phyloP scores from a whole-genome alignment of 1,140 invertebrate species.

The Carposina sasakii region DNA sequence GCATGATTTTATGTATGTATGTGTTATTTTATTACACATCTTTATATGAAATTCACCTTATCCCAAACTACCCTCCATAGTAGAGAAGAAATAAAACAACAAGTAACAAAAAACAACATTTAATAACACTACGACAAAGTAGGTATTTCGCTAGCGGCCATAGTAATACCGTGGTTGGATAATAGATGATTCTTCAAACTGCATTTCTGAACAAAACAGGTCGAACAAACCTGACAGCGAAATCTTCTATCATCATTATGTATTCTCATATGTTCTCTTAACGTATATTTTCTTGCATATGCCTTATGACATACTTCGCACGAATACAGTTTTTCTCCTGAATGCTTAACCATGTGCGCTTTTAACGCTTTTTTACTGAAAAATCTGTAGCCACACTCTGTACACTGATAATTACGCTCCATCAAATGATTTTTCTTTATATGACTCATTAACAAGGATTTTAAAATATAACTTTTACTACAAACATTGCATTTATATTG shows the following conservation, averaged over 20 bases:
- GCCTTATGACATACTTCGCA: constrained; percentile 77
- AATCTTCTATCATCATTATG: constrained; percentile 67
- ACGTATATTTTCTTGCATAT: constrained; percentile 72
- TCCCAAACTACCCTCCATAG: too few relatives aligned
- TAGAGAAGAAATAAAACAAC: too few relatives aligned
- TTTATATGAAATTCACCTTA: too few relatives aligned
- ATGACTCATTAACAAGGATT: constrained; percentile 49
- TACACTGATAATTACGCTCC: constrained; percentile 60
- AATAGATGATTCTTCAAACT: constrained; percentile 51
- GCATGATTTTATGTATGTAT: too few relatives aligned
- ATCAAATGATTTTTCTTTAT: constrained; percentile 59
- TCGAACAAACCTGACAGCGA: constrained; percentile 56
- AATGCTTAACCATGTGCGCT: constrained; percentile 73
- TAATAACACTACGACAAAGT: too few relatives aligned
- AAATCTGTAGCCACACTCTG: constrained; percentile 64
- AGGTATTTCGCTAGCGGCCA: too few relatives aligned
- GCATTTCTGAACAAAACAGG: constrained; percentile 56
- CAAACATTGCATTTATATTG: constrained; percentile 61
- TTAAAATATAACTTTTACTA: constrained; percentile 43
- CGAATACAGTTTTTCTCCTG: constrained; percentile 81
- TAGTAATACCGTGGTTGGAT: constrained; percentile 52
- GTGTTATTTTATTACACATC: too few relatives aligned
- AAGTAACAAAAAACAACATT: too few relatives aligned
- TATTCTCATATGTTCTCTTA: constrained; percentile 73
- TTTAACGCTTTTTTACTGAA: constrained; percentile 72